These are phyloP conservation scores for Paelopatides confundens DNA, from an alignment of 53 echinoderm and acorn worm genomes.

Conservation along the genomic window DNA sequence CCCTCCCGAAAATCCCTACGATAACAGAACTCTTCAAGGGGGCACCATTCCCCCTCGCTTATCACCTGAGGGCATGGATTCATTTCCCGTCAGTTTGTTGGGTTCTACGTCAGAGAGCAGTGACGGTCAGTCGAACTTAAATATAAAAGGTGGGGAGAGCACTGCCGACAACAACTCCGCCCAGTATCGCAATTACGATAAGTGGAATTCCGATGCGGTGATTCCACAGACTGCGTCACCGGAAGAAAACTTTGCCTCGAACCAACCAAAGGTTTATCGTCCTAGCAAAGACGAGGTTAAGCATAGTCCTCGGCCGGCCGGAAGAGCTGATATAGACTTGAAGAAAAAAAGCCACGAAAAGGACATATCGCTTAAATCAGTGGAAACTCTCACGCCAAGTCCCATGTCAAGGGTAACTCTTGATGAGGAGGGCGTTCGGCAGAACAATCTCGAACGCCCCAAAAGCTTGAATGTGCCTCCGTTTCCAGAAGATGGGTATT, in stretches of 20 bases:
- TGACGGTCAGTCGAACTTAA: not conserved
- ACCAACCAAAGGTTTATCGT: constrained; percentile 30
- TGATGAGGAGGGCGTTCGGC: not conserved
- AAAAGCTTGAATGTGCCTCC: not conserved
- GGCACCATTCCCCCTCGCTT: not conserved
- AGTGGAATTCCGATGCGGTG: constrained; percentile 5
- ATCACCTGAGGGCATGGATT: constrained; percentile 3
- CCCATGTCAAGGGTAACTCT: not conserved
- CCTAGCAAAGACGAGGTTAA: constrained; percentile 34
- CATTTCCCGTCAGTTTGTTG: not conserved
- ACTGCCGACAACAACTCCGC: not conserved
- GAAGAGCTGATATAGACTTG: not conserved
- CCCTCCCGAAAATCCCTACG: constrained; percentile 49
- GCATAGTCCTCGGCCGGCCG: not conserved
- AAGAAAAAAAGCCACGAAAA: constrained; percentile 3
- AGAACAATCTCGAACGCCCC: not conserved
- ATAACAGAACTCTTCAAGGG: constrained; percentile 42
- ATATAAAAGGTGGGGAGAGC: constrained; percentile 25
- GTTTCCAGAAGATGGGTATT: constrained; percentile 16
- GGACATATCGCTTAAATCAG: not conserved
- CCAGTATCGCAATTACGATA: constrained; percentile 5
- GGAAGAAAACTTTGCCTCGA: constrained; percentile 2
- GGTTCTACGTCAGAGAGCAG: not conserved
- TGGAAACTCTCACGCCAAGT: not conserved
- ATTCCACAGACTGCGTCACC: not conserved